Conservation (phyloP, 2,113 vertebrate genomes). For the Odocoileus virginianus region DNA sequence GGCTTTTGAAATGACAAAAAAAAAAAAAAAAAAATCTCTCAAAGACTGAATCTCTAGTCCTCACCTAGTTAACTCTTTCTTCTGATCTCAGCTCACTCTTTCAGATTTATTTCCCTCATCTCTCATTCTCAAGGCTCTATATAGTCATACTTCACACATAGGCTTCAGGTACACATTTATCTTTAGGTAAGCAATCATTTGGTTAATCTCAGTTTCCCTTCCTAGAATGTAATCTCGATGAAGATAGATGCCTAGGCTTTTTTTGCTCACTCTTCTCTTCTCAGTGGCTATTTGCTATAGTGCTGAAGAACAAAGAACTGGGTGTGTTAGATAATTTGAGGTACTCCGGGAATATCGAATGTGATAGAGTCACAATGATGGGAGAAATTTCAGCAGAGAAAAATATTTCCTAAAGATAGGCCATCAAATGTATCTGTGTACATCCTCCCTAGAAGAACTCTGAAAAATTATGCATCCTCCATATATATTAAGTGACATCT, state of each 20-base stretch:
- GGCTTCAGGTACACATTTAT: not conserved
- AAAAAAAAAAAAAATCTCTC: not conserved
- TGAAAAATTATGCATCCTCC: not conserved
- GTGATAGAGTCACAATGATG: not conserved
- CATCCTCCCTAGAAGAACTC: not conserved
- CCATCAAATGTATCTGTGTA: not conserved
- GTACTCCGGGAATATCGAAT: not conserved
- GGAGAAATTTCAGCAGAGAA: conserved; percentile 10
- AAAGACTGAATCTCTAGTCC: not conserved
- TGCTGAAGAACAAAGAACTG: not conserved
- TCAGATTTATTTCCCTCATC: not conserved
- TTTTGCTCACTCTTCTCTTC: not conserved
- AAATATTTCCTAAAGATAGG: not conserved
- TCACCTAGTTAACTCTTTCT: not conserved
- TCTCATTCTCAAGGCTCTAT: not conserved
- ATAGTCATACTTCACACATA: not conserved
- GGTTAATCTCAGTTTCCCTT: not conserved
- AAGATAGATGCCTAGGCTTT: not conserved
- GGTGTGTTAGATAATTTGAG: not conserved
- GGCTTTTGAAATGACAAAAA: not conserved
- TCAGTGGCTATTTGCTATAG: not conserved
- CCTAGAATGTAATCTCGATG: not conserved
- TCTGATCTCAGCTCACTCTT: not conserved
- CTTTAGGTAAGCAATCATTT: not conserved
- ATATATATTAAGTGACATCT: not conserved